These are phyloP conservation scores for Drosophila rellima DNA, from an alignment of 2,888 invertebrate genomes.

Conservation along the genomic window DNA sequence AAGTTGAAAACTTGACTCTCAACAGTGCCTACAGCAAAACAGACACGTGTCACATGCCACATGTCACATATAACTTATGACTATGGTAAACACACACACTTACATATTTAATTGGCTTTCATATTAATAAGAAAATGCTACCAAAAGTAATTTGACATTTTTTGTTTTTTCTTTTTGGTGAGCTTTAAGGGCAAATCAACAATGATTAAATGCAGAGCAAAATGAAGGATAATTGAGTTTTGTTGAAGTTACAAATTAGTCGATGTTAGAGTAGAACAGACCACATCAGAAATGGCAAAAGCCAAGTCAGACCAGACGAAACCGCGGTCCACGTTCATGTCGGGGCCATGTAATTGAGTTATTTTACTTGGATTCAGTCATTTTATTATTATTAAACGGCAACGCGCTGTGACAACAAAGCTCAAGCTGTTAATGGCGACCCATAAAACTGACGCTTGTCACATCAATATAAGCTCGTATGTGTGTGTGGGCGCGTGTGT, in stretches of 20 bases:
- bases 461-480: conserved; percentile 28
- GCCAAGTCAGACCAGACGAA: conserved; percentile 5
- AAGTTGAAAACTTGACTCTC: conserved; percentile 50
- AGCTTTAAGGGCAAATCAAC: conserved; percentile 32
- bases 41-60: conserved; percentile 56
- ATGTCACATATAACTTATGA: conserved; percentile 18
- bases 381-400: conserved; percentile 74
- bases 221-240: conserved; percentile 39
- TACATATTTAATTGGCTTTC: conserved; percentile 2
- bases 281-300: conserved; percentile 1
- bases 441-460: conserved; percentile 66
- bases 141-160: conserved; percentile 17
- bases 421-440: conserved; percentile 27
- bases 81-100: conserved; percentile 3
- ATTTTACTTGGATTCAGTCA: conserved; percentile 67
- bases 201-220: conserved; percentile 21
- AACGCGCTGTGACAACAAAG: conserved; percentile 55
- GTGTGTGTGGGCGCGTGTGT: conserved; percentile 12
- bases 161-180: neutral
- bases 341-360: conserved; percentile 70
- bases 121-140: conserved; percentile 16
- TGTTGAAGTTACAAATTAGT: conserved; percentile 45
- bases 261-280: neutral
- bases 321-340: conserved; percentile 20
- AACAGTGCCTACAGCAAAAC: conserved; percentile 7